Conservation (phyloP, 2,888 invertebrate species). For the Scaptomyza reducta region DNA sequence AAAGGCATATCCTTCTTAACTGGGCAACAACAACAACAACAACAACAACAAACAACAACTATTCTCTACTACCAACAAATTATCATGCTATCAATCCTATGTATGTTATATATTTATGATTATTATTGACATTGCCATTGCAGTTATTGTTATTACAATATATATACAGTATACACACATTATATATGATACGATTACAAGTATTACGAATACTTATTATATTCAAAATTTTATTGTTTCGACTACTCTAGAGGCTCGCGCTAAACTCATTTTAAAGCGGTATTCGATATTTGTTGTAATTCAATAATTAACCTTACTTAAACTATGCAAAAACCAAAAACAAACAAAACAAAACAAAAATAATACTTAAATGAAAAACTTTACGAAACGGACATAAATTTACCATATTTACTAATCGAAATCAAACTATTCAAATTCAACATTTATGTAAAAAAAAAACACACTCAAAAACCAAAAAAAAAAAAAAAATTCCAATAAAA, state of each 20-base stretch:
- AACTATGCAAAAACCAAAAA: slow-evolving; percentile 34
- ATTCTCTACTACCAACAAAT: slow-evolving; percentile 1
- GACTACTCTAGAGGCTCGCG: slow-evolving; percentile 70
- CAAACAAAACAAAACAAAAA: neutral
- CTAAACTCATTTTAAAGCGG: slow-evolving; percentile 69
- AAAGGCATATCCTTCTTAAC: no score
- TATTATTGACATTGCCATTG: slow-evolving; percentile 63
- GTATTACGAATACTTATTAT: slow-evolving; percentile 48
- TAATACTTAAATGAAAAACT: slow-evolving; percentile 14
- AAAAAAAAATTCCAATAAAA: slow-evolving; percentile 34
- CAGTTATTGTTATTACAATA: slow-evolving; percentile 63
- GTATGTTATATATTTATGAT: slow-evolving; percentile 42
- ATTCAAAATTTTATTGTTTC: slow-evolving; percentile 55
- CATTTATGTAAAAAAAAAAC: slow-evolving; percentile 36
- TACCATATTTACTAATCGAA: slow-evolving; percentile 68
- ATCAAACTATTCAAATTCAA: slow-evolving; percentile 60
- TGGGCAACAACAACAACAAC: neutral
- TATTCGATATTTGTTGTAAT: slow-evolving; percentile 74
- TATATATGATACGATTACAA: slow-evolving; percentile 39
- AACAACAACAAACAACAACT: neutral
- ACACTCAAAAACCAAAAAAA: slow-evolving; percentile 34
- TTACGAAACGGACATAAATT: slow-evolving; percentile 36
- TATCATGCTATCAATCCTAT: slow-evolving; percentile 36
- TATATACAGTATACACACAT: slow-evolving; percentile 54
- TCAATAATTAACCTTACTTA: slow-evolving; percentile 63